Conservation (phyloP, 2,888 invertebrate species). For the Calliphora vomitoria region DNA sequence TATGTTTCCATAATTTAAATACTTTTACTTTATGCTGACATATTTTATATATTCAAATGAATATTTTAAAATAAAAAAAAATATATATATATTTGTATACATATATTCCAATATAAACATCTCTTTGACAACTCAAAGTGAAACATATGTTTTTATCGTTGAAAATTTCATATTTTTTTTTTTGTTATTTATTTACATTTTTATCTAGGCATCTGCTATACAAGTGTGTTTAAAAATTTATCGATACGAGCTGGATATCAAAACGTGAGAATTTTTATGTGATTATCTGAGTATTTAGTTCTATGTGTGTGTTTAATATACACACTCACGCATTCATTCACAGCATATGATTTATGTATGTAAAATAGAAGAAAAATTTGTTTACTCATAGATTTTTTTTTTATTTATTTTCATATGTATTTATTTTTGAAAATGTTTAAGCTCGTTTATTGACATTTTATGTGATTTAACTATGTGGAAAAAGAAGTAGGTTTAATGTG, state of each 20-base stretch:
- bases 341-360: constrained; percentile 36
- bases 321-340: background rate
- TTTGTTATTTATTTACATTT: background rate
- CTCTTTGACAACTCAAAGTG: constrained; percentile 25
- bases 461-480: background rate
- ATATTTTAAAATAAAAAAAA: background rate
- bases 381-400: constrained; percentile 25
- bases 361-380: constrained; percentile 20
- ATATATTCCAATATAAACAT: constrained; percentile 1
- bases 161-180: background rate
- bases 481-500: background rate
- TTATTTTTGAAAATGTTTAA: background rate
- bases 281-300: constrained; percentile 13
- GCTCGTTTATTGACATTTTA: background rate
- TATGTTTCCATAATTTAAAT: constrained; percentile 7
- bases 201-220: background rate
- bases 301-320: background rate
- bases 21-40: background rate
- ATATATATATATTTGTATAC: background rate
- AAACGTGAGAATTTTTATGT: background rate
- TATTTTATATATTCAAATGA: background rate
- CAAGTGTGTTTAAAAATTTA: background rate
- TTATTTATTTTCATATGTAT: background rate
- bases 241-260: background rate
- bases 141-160: constrained; percentile 23